These are phyloP conservation scores for Pammene fasciana DNA, from an alignment of 2,888 invertebrate genomes.

Conservation along the genomic window DNA sequence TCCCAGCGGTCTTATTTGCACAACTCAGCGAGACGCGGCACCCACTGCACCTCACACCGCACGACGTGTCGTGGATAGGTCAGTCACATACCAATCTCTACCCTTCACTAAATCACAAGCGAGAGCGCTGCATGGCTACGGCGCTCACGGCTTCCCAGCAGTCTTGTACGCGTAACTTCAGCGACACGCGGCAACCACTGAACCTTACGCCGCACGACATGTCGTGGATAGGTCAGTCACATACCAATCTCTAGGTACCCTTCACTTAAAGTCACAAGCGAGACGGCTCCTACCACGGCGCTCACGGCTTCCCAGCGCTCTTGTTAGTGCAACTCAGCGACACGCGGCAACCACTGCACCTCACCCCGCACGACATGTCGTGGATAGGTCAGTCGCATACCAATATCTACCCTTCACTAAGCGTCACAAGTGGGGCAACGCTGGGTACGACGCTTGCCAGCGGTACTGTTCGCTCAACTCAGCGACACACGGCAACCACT, in stretches of 20 bases:
- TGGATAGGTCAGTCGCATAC: slow-evolving; percentile 63
- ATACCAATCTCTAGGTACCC: too few relatives aligned
- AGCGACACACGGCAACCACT: slow-evolving; percentile 47
- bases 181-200: slow-evolving; percentile 48
- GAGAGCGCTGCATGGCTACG: slow-evolving; percentile 58
- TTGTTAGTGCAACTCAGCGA: slow-evolving; percentile 67
- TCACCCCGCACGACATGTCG: slow-evolving; percentile 76
- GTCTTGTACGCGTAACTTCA: slow-evolving; percentile 74
- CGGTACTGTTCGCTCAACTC: slow-evolving; percentile 74
- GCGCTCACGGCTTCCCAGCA: slow-evolving; percentile 76
- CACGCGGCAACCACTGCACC: slow-evolving; percentile 52
- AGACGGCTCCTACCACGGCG: too few relatives aligned
- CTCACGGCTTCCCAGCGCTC: slow-evolving; percentile 75
- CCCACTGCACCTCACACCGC: slow-evolving; percentile 69
- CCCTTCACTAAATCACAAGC: too few relatives aligned
- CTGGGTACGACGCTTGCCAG: slow-evolving; percentile 61
- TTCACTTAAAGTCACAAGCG: too few relatives aligned
- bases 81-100: background rate
- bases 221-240: slow-evolving; percentile 69
- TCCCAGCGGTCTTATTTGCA: slow-evolving; percentile 74
- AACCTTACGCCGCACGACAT: slow-evolving; percentile 74
- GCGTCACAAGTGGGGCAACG: too few relatives aligned
- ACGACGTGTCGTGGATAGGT: slow-evolving; percentile 79
- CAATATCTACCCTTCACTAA: too few relatives aligned
- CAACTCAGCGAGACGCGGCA: slow-evolving; percentile 63